Conservation (phyloP, 2,113 vertebrate genomes). For the Salvelinus fontinalis region DNA sequence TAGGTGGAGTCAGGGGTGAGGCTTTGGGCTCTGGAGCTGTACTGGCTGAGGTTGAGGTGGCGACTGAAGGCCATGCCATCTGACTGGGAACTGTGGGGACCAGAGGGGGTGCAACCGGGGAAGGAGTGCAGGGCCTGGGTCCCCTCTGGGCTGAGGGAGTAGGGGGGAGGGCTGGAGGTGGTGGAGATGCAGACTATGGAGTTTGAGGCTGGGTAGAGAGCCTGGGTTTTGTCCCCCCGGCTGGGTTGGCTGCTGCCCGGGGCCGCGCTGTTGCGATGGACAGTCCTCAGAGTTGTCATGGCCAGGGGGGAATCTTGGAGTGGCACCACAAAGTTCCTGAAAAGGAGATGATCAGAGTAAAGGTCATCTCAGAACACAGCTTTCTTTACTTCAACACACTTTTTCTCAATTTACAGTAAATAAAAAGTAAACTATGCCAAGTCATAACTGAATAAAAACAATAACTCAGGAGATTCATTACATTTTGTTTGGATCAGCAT, state of each 20-base stretch:
- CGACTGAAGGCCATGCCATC: constrained; percentile 73
- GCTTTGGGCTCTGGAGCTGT: constrained; percentile 71
- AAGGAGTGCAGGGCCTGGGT: neutral
- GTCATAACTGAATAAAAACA: neutral
- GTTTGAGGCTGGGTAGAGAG: neutral
- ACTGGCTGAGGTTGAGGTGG: constrained; percentile 72
- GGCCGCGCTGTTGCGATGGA: constrained; percentile 81
- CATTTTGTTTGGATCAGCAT: constrained; percentile 82
- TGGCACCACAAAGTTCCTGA: neutral
- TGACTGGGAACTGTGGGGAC: constrained; percentile 67
- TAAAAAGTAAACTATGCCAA: neutral
- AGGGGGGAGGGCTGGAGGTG: constrained; percentile 34
- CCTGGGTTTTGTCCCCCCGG: neutral
- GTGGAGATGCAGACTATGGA: neutral
- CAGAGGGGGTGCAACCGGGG: constrained; percentile 37
- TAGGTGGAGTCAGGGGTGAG: constrained; percentile 81
- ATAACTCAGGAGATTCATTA: constrained; percentile 34
- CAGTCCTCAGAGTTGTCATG: constrained; percentile 68
- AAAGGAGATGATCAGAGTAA: neutral
- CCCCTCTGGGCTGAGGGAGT: constrained; percentile 78
- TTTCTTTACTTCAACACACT: neutral
- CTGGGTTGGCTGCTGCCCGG: constrained; percentile 52
- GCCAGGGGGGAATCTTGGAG: neutral
- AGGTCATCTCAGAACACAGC: neutral
- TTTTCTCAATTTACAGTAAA: neutral